Conservation (phyloP, 2,888 invertebrate genomes). For the Drosophila recens region DNA sequence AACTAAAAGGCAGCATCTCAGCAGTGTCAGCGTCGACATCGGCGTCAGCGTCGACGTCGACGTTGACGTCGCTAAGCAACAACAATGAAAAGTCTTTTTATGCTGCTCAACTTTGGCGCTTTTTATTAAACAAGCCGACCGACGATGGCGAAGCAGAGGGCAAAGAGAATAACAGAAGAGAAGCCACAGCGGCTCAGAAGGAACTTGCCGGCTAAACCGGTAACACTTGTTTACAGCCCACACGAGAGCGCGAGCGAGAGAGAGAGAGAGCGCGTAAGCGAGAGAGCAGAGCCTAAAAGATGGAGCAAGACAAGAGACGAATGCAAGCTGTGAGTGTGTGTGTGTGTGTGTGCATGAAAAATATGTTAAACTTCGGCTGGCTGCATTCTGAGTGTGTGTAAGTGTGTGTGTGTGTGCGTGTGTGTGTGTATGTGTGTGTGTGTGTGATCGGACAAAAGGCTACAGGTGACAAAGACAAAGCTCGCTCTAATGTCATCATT, state of each 20-base stretch:
- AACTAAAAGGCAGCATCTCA: constrained; percentile 37
- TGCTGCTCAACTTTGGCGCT: constrained; percentile 74
- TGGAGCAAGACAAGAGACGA: constrained; percentile 14
- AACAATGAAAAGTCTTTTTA: constrained; percentile 65
- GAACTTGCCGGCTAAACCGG: constrained; percentile 74
- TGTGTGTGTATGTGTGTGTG: constrained; percentile 27
- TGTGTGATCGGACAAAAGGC: constrained; percentile 41
- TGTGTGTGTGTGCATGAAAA: constrained; percentile 33
- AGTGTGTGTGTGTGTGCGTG: constrained; percentile 6
- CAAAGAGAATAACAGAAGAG: constrained; percentile 29
- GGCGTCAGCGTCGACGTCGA: constrained; percentile 6
- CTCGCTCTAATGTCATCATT: constrained; percentile 74
- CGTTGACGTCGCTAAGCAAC: constrained; percentile 49
- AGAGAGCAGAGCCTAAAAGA: constrained; percentile 18
- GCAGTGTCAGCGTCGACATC: constrained; percentile 15
- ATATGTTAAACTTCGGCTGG: constrained; percentile 52
- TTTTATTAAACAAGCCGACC: constrained; percentile 76
- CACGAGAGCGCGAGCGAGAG: constrained; percentile 28
- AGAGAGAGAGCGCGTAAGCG: constrained; percentile 13
- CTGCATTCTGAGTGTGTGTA: constrained; percentile 35
- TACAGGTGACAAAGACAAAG: constrained; percentile 67
- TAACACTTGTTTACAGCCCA: constrained; percentile 73
- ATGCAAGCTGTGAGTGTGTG: constrained; percentile 11
- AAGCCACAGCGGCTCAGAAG: constrained; percentile 46
- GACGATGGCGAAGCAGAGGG: constrained; percentile 43